phyloP scores from a whole-genome alignment of 2,888 invertebrate species.

The Steinernema carpocapsae region DNA sequence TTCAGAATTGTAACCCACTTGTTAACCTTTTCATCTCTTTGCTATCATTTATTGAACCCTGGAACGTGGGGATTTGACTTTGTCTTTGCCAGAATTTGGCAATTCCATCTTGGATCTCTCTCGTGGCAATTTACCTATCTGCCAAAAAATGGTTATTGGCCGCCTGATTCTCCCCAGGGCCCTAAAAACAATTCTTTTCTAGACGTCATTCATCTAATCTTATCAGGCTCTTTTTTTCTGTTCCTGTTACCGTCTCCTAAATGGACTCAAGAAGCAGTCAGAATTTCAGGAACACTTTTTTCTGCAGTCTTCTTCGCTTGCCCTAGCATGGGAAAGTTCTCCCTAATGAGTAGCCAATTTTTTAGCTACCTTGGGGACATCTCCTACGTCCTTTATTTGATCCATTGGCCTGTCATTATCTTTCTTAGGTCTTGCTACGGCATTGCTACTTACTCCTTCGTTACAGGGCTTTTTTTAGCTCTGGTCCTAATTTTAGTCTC shows the following conservation, averaged over 20 bases:
- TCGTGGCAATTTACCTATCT: conserved; percentile 15
- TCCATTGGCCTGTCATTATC: conserved; percentile 37
- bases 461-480: neutral
- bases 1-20: conserved; percentile 1
- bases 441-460: neutral
- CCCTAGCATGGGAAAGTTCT: neutral
- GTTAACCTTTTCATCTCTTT: neutral
- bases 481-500: neutral
- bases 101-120: conserved; percentile 14
- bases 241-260: neutral
- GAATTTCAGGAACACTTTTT: neutral
- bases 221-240: neutral
- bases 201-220: too few relatives aligned
- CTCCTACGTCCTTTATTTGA: conserved; percentile 36
- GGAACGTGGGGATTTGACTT: conserved; percentile 27
- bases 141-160: neutral
- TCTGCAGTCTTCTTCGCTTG: neutral
- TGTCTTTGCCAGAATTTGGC: conserved; percentile 33
- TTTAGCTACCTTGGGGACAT: conserved; percentile 27
- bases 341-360: neutral
- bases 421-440: conserved; percentile 17
- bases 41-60: neutral
- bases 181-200: too few relatives aligned
- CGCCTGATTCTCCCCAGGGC: neutral
- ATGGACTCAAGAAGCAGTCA: neutral